A percentile compares a stretch with the other conserved stretches of the same genome.
Conservation (phyloP, 2,888 invertebrate genomes). For the Eumacrocentrus americanus region DNA sequence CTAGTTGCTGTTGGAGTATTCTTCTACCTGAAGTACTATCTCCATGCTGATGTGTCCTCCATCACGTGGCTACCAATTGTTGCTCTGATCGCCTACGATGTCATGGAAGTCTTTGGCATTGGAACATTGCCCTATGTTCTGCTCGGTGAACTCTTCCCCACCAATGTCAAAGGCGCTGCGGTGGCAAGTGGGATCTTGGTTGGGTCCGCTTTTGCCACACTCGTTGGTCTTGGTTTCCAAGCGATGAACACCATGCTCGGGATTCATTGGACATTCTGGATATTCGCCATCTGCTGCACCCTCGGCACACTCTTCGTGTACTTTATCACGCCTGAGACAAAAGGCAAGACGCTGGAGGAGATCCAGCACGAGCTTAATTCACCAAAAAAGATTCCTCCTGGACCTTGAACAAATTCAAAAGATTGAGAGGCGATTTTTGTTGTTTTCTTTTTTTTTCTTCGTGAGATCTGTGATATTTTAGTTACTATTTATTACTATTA, state of each 20-base stretch:
- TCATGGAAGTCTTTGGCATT: conserved; percentile 69
- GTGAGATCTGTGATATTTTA: neutral
- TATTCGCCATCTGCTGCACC: conserved; percentile 64
- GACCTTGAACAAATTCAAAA: conserved; percentile 17
- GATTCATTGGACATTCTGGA: conserved; percentile 66
- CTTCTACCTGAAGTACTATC: conserved; percentile 64
- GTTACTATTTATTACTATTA: neutral
- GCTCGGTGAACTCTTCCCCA: conserved; percentile 70
- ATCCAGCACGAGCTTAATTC: conserved; percentile 60
- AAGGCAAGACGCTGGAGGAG: conserved; percentile 68
- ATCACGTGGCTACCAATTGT: conserved; percentile 67
- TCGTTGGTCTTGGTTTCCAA: conserved; percentile 68
- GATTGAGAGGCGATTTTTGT: neutral
- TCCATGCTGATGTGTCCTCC: conserved; percentile 62
- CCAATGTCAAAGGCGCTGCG: conserved; percentile 70
- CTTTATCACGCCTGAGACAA: conserved; percentile 67
- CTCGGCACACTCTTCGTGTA: conserved; percentile 65
- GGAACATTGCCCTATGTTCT: conserved; percentile 71
- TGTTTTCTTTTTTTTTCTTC: neutral
- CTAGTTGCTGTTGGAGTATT: conserved; percentile 66
- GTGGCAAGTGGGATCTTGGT: conserved; percentile 69
- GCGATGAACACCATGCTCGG: conserved; percentile 65
- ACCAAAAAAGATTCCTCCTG: conserved; percentile 21
- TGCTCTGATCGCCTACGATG: conserved; percentile 68
- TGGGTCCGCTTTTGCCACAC: conserved; percentile 67